Conservation (phyloP, 2,888 invertebrate genomes). For the Apodemia mormo region DNA sequence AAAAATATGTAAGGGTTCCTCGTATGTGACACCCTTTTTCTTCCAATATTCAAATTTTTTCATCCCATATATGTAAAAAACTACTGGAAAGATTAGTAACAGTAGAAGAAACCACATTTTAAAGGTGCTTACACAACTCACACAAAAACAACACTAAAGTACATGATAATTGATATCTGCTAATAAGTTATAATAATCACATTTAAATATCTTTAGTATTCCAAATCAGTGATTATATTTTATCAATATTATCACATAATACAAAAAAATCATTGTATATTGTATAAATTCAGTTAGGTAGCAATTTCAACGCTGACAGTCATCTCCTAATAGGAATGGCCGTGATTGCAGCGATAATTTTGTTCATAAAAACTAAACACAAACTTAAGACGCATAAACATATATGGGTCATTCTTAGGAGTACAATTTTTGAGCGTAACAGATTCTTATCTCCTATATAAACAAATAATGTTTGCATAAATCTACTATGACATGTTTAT, state of each 20-base stretch:
- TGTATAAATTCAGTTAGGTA: no score
- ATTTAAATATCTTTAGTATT: neutral
- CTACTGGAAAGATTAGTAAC: slow-evolving; percentile 25
- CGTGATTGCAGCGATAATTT: no score
- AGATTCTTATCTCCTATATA: no score
- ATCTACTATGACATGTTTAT: no score
- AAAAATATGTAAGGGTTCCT: slow-evolving; percentile 29
- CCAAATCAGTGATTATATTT: neutral
- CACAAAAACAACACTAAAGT: neutral
- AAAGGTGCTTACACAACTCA: neutral
- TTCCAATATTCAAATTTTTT: slow-evolving; percentile 33
- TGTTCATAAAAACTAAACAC: no score
- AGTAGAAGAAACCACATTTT: slow-evolving; percentile 19
- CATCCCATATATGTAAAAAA: slow-evolving; percentile 31
- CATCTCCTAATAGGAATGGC: no score
- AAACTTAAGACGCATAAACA: no score
- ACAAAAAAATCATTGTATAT: no score
- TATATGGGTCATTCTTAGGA: no score
- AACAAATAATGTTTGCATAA: no score
- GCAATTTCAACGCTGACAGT: no score
- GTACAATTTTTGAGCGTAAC: no score
- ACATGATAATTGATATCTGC: neutral
- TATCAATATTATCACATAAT: neutral
- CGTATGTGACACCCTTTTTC: slow-evolving; percentile 30
- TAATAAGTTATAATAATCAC: neutral